phyloP scores from a whole-genome alignment of 2,113 vertebrate species.

The Gila orcuttii region DNA sequence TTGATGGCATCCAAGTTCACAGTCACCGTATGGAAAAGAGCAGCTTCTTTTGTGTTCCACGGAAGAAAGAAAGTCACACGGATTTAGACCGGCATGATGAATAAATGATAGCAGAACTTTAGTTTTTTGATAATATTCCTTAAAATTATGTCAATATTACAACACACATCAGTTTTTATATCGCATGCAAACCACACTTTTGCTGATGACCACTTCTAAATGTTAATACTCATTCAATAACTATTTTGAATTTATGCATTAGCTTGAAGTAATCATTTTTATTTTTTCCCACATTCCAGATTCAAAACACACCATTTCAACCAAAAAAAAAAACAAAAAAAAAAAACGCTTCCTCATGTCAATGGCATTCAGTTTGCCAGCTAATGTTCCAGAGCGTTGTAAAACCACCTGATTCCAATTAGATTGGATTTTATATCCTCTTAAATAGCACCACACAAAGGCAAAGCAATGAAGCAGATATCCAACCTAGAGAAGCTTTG shows the following conservation, averaged over 20 bases:
- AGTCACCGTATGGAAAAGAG: neutral
- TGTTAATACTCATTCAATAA: conserved; percentile 11
- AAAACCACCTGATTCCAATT: conserved; percentile 61
- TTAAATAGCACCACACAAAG: conserved; percentile 6
- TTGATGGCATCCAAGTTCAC: neutral
- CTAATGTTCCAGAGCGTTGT: conserved; percentile 55
- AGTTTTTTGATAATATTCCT: neutral
- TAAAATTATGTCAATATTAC: neutral
- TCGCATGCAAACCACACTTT: neutral
- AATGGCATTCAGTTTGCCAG: conserved; percentile 57
- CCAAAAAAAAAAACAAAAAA: neutral
- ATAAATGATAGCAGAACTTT: neutral
- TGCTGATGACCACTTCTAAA: neutral
- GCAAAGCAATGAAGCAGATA: conserved; percentile 8
- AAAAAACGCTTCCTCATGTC: neutral
- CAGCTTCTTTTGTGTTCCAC: neutral
- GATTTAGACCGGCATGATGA: neutral
- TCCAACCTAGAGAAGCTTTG: conserved; percentile 9
- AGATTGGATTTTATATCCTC: conserved; percentile 41
- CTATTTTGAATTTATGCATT: neutral
- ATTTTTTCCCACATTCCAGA: neutral
- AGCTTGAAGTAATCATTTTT: neutral
- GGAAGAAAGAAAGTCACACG: neutral
- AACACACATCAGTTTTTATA: neutral
- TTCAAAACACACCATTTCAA: conserved; percentile 27